Evolutionary conservation across 2,113 vertebrate species (phyloP).

Genomic region (Casuarius casuarius): DNA sequence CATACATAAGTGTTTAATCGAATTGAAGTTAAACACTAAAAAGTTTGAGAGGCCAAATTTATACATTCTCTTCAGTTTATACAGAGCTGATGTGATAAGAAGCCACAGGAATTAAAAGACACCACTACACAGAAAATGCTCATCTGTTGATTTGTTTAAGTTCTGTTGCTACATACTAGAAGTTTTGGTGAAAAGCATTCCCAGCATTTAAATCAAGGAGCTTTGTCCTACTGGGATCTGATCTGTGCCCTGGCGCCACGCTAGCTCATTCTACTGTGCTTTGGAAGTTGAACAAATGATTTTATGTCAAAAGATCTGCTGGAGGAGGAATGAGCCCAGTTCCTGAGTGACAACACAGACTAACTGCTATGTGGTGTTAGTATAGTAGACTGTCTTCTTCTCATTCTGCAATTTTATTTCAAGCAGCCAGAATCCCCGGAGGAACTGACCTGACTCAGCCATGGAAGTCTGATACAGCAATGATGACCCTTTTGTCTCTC

Average conservation of each 20-base stretch:
- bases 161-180: conserved; percentile 24
- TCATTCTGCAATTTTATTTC: background rate
- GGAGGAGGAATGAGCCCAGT: background rate
- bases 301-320: background rate
- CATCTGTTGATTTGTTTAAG: conserved; percentile 53
- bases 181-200: conserved; percentile 46
- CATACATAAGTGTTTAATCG: conserved; percentile 79
- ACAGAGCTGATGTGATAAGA: conserved; percentile 64
- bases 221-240: conserved; percentile 11
- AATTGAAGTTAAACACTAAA: conserved; percentile 78
- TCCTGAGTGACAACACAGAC: background rate
- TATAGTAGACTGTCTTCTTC: accelerated
- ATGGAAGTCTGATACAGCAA: background rate
- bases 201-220: conserved; percentile 33
- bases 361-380: background rate
- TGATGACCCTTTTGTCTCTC: background rate
- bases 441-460: background rate
- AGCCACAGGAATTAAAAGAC: conserved; percentile 60
- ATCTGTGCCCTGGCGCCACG: conserved; percentile 28
- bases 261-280: background rate
- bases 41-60: conserved; percentile 70
- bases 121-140: conserved; percentile 33
- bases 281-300: conserved; percentile 1
- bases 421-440: background rate
- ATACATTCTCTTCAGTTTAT: conserved; percentile 71